These are phyloP conservation scores for Labeo rohita DNA, from an alignment of 2,113 vertebrate genomes.

Conservation along the genomic window DNA sequence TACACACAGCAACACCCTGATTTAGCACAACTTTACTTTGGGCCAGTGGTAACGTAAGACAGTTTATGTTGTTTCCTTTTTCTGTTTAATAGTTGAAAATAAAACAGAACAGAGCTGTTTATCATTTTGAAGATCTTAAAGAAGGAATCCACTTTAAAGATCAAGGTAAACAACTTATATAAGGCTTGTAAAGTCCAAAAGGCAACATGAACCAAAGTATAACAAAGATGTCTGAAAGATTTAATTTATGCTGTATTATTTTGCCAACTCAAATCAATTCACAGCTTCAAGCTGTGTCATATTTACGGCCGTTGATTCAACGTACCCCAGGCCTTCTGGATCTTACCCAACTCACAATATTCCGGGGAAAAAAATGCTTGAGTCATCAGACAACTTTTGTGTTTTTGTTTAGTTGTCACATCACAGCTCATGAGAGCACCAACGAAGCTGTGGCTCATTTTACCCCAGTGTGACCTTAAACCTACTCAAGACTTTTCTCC, in stretches of 20 bases:
- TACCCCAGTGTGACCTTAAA: background rate
- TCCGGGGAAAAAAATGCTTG: background rate
- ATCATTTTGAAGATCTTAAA: background rate
- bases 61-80: background rate
- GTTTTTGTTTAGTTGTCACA: background rate
- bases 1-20: background rate
- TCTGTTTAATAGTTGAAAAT: background rate
- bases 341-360: background rate
- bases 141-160: background rate
- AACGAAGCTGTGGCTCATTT: conserved; percentile 12
- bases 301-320: conserved; percentile 8
- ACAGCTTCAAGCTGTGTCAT: background rate
- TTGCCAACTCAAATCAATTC: background rate
- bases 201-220: background rate
- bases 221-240: background rate
- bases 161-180: background rate
- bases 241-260: background rate
- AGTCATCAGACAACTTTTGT: background rate
- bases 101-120: background rate
- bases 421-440: background rate
- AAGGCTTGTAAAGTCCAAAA: background rate
- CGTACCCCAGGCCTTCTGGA: background rate
- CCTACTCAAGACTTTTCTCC: background rate
- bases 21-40: background rate
- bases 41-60: background rate